These are phyloP conservation scores for Diabrotica balteata DNA, from an alignment of 2,888 invertebrate genomes.

Conservation along the genomic window DNA sequence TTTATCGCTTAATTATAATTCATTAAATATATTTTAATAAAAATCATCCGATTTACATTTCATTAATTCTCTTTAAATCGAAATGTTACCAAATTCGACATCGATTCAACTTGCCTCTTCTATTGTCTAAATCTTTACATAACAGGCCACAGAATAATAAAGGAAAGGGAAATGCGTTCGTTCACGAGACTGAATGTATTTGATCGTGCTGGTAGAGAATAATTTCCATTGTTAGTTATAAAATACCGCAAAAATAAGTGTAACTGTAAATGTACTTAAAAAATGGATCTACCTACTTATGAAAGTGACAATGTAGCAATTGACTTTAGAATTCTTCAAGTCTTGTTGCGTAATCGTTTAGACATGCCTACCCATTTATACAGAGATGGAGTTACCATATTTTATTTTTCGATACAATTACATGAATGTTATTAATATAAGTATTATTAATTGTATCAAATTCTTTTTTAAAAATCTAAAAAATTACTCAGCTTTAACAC, in stretches of 20 bases:
- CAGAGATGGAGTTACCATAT: not conserved
- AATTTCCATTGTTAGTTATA: constrained; percentile 12
- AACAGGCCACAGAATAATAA: not conserved
- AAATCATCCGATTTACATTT: too few species aligned
- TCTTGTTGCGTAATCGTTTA: constrained; percentile 7
- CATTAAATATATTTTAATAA: too few species aligned
- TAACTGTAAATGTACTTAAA: constrained; percentile 13
- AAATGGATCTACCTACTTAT: constrained; percentile 17
- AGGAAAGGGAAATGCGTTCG: constrained; percentile 13
- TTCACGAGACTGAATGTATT: constrained; percentile 6
- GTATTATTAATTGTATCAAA: too few species aligned
- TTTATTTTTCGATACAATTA: too few species aligned
- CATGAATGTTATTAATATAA: too few species aligned
- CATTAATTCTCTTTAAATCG: too few species aligned
- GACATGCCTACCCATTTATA: not conserved
- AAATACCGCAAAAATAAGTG: constrained; percentile 17
- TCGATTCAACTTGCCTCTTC: too few species aligned
- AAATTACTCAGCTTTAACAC: too few species aligned
- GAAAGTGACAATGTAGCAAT: constrained; percentile 19
- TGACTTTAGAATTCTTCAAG: constrained; percentile 1
- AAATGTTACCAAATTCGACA: too few species aligned
- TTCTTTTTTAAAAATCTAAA: too few species aligned
- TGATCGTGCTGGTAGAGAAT: constrained; percentile 15
- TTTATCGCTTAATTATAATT: too few species aligned
- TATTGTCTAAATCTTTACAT: not conserved